Conservation (phyloP, 37 sponge, comb jelly and placozoan species). For the Chondrilla cf. caribensis region DNA sequence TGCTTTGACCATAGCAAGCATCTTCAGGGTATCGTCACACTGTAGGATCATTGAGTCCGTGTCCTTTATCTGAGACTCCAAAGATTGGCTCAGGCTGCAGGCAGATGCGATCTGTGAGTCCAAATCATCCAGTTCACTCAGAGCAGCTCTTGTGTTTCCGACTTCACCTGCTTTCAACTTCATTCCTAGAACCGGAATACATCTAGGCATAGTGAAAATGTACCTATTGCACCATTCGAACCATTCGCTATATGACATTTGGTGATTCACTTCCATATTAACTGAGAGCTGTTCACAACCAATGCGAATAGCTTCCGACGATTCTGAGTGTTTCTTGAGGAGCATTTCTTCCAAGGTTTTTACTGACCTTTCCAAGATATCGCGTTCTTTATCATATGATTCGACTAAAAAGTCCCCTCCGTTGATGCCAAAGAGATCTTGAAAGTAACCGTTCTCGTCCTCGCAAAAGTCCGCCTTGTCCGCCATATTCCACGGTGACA, state of each 20-base stretch:
- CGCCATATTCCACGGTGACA: neutral
- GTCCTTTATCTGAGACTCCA: neutral
- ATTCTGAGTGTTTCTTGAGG: conserved; percentile 40
- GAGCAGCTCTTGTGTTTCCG: neutral
- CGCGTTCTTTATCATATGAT: conserved; percentile 36
- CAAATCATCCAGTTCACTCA: neutral
- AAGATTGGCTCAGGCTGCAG: too few species aligned
- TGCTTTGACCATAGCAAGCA: neutral
- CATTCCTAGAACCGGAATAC: neutral
- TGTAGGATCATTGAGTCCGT: neutral
- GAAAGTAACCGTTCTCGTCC: neutral
- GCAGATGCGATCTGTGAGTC: neutral
- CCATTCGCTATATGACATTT: neutral
- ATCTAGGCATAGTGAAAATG: neutral
- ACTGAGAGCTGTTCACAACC: conserved; percentile 13
- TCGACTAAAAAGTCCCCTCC: conserved; percentile 30
- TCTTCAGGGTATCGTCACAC: neutral
- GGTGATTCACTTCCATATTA: neutral
- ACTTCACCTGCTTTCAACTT: neutral
- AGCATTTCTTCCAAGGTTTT: conserved; percentile 29
- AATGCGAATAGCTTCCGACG: conserved; percentile 30
- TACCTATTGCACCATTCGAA: neutral
- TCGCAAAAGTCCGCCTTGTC: neutral
- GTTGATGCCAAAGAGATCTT: conserved; percentile 43
- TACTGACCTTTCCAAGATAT: conserved; percentile 42